Evolutionary conservation across 2,797 vertebrate genomes (phyloP).

Genomic region (Dipus sagitta): DNA sequence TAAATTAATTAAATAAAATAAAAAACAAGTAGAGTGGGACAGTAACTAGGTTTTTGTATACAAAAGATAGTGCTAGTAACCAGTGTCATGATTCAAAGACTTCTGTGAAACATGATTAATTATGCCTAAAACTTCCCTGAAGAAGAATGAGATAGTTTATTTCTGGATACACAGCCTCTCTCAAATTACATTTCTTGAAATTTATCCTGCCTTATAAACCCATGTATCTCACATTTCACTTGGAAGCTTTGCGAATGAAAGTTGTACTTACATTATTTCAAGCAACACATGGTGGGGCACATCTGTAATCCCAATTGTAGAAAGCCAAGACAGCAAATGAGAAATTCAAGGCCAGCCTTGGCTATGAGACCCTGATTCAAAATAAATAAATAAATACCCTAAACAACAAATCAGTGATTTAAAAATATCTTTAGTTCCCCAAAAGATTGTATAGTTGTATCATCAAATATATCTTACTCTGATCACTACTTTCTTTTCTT

Average conservation of each 20-base stretch:
- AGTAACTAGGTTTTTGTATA: neutral
- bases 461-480: neutral
- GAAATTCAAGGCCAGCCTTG: neutral
- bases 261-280: neutral
- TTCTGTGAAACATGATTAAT: neutral
- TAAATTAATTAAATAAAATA: no score
- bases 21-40: neutral
- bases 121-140: neutral
- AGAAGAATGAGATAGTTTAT: constrained; percentile 16
- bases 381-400: neutral
- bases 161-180: neutral
- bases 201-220: neutral
- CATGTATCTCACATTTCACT: neutral
- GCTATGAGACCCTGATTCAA: neutral
- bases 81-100: neutral
- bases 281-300: neutral
- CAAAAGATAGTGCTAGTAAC: neutral
- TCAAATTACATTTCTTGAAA: neutral
- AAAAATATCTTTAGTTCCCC: neutral
- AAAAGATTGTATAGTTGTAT: neutral
- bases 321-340: neutral
- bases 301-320: neutral
- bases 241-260: neutral
- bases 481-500: neutral
- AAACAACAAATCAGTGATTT: neutral